Evolutionary conservation across 1,140 invertebrate genomes (phyloP).

Genomic region (Zophobas atratus): DNA sequence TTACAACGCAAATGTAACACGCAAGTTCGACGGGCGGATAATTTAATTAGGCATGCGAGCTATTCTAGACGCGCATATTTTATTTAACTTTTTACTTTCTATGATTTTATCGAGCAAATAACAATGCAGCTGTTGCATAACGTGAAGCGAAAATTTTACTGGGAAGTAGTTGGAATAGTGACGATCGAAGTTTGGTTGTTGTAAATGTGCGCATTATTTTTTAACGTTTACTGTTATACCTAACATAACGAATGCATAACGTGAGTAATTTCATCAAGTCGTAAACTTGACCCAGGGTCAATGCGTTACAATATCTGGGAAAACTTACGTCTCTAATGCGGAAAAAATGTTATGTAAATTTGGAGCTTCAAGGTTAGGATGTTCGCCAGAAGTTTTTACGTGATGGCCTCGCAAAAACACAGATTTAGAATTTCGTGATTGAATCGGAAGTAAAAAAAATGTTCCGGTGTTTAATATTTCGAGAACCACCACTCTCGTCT

Average conservation of each 20-base stretch:
- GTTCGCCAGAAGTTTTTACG: too few species aligned
- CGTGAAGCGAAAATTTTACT: conserved; percentile 2
- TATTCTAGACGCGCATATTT: background rate
- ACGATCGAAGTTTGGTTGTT: too few species aligned
- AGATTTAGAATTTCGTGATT: too few species aligned
- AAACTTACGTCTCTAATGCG: background rate
- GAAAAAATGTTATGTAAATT: too few species aligned
- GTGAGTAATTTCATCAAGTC: conserved; percentile 19
- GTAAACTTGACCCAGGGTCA: background rate
- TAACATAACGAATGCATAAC: background rate
- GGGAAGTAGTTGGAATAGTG: background rate
- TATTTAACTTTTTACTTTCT: background rate
- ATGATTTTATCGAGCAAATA: too few species aligned
- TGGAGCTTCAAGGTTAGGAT: too few species aligned
- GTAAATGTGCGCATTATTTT: too few species aligned
- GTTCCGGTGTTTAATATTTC: too few species aligned
- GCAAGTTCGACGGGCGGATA: conserved; percentile 4
- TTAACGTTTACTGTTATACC: too few species aligned
- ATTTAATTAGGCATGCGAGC: conserved; percentile 29
- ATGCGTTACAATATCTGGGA: background rate
- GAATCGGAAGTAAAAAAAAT: too few species aligned
- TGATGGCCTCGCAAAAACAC: too few species aligned
- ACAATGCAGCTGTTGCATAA: conserved; percentile 1
- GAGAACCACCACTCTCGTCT: too few species aligned
- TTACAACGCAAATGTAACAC: conserved; percentile 7